Conservation (phyloP, 2,797 vertebrate genomes). For the Xiphophorus birchmanni region DNA sequence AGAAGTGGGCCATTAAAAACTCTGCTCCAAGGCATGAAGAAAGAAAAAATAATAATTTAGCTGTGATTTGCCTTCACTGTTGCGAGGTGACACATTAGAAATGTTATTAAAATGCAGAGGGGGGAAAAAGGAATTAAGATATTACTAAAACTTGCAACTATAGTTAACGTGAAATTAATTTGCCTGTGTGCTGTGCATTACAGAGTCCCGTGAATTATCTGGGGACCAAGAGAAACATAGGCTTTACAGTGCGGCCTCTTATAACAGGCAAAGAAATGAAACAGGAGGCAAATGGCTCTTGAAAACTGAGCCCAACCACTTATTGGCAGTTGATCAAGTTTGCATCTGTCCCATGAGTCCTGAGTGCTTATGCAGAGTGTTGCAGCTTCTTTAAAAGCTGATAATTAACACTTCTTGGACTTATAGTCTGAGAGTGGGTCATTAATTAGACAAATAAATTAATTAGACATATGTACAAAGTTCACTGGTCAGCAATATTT, state of each 20-base stretch:
- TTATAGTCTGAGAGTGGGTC: slow-evolving; percentile 71
- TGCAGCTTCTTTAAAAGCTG: slow-evolving; percentile 79
- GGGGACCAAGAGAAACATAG: slow-evolving; percentile 41
- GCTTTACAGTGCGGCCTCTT: slow-evolving; percentile 46
- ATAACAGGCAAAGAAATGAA: slow-evolving; percentile 64
- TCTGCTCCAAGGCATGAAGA: slow-evolving; percentile 82
- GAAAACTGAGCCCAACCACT: slow-evolving; percentile 63
- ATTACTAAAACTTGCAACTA: slow-evolving; percentile 37
- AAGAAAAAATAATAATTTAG: slow-evolving; percentile 85
- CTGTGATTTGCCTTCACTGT: slow-evolving; percentile 78
- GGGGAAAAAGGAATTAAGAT: slow-evolving; percentile 2
- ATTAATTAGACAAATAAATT: slow-evolving; percentile 65
- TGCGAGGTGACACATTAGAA: slow-evolving; percentile 59
- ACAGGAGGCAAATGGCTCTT: slow-evolving; percentile 59
- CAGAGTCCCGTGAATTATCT: slow-evolving; percentile 65
- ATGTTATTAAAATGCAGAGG: not conserved
- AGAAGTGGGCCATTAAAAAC: slow-evolving; percentile 84
- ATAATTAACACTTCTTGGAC: slow-evolving; percentile 80
- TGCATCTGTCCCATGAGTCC: slow-evolving; percentile 64
- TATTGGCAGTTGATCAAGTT: slow-evolving; percentile 76
- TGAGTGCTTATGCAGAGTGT: slow-evolving; percentile 74
- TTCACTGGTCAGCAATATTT: slow-evolving; percentile 79
- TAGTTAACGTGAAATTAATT: slow-evolving; percentile 71
- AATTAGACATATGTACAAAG: slow-evolving; percentile 78
- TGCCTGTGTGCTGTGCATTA: slow-evolving; percentile 53